Percentiles rank a stretch among this genome's conserved stretches.
Conservation (phyloP, 2,113 vertebrate species). For the Limanda limanda region DNA sequence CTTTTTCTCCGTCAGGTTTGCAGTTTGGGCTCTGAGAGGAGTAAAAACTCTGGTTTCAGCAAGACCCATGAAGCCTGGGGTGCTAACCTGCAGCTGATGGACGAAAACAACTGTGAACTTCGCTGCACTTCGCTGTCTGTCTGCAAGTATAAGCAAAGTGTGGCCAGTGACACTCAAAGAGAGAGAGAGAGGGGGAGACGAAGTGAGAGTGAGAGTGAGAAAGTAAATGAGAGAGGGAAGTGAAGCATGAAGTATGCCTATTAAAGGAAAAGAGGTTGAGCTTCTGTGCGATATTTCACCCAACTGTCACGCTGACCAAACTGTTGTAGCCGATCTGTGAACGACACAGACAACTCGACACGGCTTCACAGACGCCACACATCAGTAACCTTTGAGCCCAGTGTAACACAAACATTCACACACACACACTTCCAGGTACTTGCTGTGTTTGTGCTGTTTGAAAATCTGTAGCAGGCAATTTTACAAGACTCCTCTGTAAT, state of each 20-base stretch:
- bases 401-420: neutral
- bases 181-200: slow-evolving; percentile 11
- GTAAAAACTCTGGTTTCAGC: slow-evolving; percentile 80
- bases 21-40: slow-evolving; percentile 78
- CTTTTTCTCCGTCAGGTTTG: slow-evolving; percentile 77
- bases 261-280: slow-evolving; percentile 57
- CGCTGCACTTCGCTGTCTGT: neutral
- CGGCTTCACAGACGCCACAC: neutral
- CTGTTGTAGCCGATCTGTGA: slow-evolving; percentile 32
- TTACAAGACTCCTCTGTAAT: slow-evolving; percentile 29
- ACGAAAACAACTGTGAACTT: slow-evolving; percentile 20
- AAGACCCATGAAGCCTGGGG: slow-evolving; percentile 75
- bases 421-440: slow-evolving; percentile 3
- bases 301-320: slow-evolving; percentile 36
- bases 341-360: slow-evolving; percentile 2
- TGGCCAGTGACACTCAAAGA: neutral
- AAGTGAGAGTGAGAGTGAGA: slow-evolving; percentile 4
- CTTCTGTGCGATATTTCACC: slow-evolving; percentile 36
- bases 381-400: neutral
- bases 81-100: slow-evolving; percentile 21
- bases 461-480: slow-evolving; percentile 41
- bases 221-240: slow-evolving; percentile 40
- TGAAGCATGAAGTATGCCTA: slow-evolving; percentile 53
- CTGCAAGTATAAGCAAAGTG: slow-evolving; percentile 7
- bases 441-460: slow-evolving; percentile 8